Conservation (phyloP, 2,113 vertebrate genomes). For the Hiodon tergisus region DNA sequence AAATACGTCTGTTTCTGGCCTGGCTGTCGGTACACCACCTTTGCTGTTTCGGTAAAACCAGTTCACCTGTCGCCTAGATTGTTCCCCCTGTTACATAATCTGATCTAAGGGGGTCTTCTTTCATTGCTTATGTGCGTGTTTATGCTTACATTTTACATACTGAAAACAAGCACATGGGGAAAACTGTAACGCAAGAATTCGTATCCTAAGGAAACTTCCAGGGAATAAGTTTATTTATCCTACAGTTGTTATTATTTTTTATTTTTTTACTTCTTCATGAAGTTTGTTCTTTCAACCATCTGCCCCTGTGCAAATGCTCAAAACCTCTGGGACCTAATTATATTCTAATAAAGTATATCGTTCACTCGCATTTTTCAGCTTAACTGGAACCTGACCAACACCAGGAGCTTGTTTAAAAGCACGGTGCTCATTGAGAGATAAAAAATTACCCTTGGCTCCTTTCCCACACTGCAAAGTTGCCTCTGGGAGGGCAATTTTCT, state of each 20-base stretch:
- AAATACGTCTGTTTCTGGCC: too few species aligned
- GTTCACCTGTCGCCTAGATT: too few species aligned
- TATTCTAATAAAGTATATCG: constrained; percentile 32
- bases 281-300: background rate
- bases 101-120: too few species aligned
- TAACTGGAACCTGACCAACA: constrained; percentile 9
- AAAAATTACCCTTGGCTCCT: constrained; percentile 27
- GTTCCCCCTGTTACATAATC: too few species aligned
- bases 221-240: background rate
- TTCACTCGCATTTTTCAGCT: constrained; percentile 20
- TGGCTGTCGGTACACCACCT: too few species aligned
- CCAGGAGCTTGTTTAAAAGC: constrained; percentile 21
- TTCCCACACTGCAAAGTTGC: constrained; percentile 29
- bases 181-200: too few species aligned
- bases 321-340: constrained; percentile 51
- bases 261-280: background rate
- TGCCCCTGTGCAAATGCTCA: constrained; percentile 23
- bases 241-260: background rate
- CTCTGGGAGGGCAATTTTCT: constrained; percentile 39
- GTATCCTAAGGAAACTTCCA: too few species aligned
- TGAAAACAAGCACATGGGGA: too few species aligned
- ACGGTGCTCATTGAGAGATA: constrained; percentile 29
- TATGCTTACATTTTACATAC: too few species aligned
- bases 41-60: too few species aligned
- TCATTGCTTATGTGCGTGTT: too few species aligned